A percentile compares a stretch with the other conserved stretches of the same genome.
These are phyloP conservation scores for Sinocyclocheilus anophthalmus DNA, from an alignment of 2,113 vertebrate genomes.

Conservation along the genomic window DNA sequence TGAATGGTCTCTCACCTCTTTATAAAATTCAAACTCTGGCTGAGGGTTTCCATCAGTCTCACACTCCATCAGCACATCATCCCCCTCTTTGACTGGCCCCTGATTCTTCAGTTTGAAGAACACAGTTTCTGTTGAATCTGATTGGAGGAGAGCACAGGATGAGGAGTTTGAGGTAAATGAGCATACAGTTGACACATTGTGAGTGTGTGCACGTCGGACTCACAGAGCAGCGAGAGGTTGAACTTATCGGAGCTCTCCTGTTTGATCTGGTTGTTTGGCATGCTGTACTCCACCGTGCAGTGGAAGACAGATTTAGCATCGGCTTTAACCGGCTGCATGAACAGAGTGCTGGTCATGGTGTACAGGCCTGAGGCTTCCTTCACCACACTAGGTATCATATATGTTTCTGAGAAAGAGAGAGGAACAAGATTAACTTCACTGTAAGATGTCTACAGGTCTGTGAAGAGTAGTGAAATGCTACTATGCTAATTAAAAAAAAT, in stretches of 20 bases:
- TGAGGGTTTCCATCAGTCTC: slow-evolving; percentile 82
- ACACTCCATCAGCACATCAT: slow-evolving; percentile 78
- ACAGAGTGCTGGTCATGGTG: slow-evolving; percentile 78
- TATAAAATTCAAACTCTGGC: slow-evolving; percentile 74
- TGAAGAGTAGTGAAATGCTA: neutral
- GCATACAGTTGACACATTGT: slow-evolving; percentile 41
- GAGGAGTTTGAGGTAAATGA: slow-evolving; percentile 56
- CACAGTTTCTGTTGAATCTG: slow-evolving; percentile 82
- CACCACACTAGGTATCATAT: slow-evolving; percentile 74
- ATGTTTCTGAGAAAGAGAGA: slow-evolving; percentile 66
- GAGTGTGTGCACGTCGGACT: slow-evolving; percentile 62
- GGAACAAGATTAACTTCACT: neutral
- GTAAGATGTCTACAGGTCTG: neutral
- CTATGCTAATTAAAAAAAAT: neutral
- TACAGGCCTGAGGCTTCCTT: slow-evolving; percentile 82
- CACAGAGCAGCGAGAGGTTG: slow-evolving; percentile 82
- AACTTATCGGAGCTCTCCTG: slow-evolving; percentile 72
- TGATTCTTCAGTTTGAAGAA: slow-evolving; percentile 72
- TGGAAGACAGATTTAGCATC: slow-evolving; percentile 79
- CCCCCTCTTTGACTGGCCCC: slow-evolving; percentile 80
- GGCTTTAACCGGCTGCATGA: slow-evolving; percentile 74
- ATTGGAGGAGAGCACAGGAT: slow-evolving; percentile 42
- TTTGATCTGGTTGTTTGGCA: slow-evolving; percentile 63
- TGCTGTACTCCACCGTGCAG: slow-evolving; percentile 77
- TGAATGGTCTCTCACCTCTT: slow-evolving; percentile 64